Percentiles rank a stretch among this genome's conserved stretches.
phyloP scores from a whole-genome alignment of 1,140 invertebrate genomes.

The Campoletis sonorensis region DNA sequence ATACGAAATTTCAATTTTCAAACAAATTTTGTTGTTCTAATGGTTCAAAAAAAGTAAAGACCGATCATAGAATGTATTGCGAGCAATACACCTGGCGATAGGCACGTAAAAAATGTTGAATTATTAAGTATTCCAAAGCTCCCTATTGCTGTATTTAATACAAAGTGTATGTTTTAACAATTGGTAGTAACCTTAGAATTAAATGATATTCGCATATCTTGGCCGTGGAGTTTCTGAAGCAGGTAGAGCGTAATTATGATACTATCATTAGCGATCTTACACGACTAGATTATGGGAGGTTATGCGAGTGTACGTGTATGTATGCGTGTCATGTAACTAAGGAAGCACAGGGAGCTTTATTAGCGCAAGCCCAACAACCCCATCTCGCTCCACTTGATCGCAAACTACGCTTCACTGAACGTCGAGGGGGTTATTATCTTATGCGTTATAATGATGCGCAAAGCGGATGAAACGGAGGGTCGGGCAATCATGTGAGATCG shows the following conservation, averaged over 20 bases:
- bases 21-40: no score
- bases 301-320: constrained; percentile 56
- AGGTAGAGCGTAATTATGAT: constrained; percentile 70
- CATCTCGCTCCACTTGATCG: constrained; percentile 61
- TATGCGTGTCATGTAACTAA: constrained; percentile 67
- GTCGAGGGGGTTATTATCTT: constrained; percentile 70
- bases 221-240: constrained; percentile 65
- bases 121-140: neutral
- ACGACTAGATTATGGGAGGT: constrained; percentile 42
- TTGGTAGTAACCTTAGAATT: neutral
- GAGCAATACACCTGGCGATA: neutral
- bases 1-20: no score
- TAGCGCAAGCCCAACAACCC: constrained; percentile 64
- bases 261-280: constrained; percentile 68
- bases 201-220: constrained; percentile 56
- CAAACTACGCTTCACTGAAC: constrained; percentile 65
- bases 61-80: neutral
- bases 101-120: neutral
- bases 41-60: no score
- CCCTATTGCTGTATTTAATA: neutral
- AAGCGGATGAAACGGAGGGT: constrained; percentile 52
- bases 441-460: constrained; percentile 68
- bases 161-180: neutral
- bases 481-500: constrained; percentile 61
- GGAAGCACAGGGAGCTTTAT: constrained; percentile 70